phyloP scores from a whole-genome alignment of 1,140 invertebrate genomes.

The Lineus longissimus region DNA sequence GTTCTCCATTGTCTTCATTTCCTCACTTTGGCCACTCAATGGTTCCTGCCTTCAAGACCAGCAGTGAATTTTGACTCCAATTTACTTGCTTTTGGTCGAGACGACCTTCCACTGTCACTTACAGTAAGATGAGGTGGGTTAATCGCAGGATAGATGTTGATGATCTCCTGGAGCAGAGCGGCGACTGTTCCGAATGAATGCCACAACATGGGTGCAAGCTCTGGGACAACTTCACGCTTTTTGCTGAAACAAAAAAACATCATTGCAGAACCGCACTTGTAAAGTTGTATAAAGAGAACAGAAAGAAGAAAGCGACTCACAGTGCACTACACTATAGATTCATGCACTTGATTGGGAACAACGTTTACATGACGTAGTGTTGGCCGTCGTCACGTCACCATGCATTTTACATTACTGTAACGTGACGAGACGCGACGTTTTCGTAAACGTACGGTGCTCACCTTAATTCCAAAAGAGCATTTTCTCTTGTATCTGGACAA shows the following conservation, averaged over 20 bases:
- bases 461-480: slow-evolving; percentile 89
- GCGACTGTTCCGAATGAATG: slow-evolving; percentile 97
- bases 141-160: slow-evolving; percentile 96
- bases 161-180: slow-evolving; percentile 84
- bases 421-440: too few species aligned
- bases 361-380: too few species aligned
- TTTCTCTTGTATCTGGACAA: slow-evolving; percentile 89
- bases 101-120: slow-evolving; percentile 28
- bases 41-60: too few species aligned
- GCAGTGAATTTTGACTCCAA: too few species aligned
- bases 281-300: not conserved
- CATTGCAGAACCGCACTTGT: not conserved
- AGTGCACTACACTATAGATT: too few species aligned
- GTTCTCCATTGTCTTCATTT: too few species aligned
- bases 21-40: too few species aligned
- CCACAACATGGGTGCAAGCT: slow-evolving; percentile 97
- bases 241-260: slow-evolving; percentile 66
- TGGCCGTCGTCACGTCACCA: too few species aligned
- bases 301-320: not conserved
- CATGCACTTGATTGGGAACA: too few species aligned
- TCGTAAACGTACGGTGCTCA: too few species aligned
- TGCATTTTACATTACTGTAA: too few species aligned
- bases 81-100: too few species aligned
- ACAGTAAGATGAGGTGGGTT: slow-evolving; percentile 92
- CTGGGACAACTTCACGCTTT: slow-evolving; percentile 93